Conservation (phyloP, 1,140 invertebrate genomes). For the Pogonomyrmex barbatus region DNA sequence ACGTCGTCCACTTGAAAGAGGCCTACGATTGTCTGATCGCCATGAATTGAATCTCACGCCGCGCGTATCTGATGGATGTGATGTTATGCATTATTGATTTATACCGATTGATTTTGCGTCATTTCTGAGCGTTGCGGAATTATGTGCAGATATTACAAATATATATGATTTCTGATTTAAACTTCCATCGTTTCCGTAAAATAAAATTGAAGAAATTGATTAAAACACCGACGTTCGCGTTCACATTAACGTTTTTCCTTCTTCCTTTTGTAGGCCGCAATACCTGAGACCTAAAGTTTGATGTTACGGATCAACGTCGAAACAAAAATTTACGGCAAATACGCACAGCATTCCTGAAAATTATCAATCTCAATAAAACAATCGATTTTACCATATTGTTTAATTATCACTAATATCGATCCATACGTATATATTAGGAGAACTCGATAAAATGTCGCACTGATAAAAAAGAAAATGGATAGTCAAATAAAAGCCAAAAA, state of each 20-base stretch:
- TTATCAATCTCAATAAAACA: not conserved
- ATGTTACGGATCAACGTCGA: not conserved
- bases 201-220: constrained; percentile 11
- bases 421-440: not conserved
- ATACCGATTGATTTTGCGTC: not conserved
- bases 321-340: not conserved
- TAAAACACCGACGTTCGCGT: not conserved
- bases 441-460: not conserved
- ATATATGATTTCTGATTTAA: not conserved
- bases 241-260: not conserved
- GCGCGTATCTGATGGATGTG: not conserved
- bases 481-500: not conserved
- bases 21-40: constrained; percentile 22
- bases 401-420: not conserved
- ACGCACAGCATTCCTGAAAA: constrained; percentile 6
- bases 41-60: not conserved
- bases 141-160: not conserved
- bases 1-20: not conserved
- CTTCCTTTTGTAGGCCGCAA: not conserved
- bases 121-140: not conserved
- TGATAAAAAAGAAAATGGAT: not conserved
- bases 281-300: not conserved
- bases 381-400: not conserved
- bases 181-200: not conserved
- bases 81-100: not conserved